Evolutionary conservation across 2,113 vertebrate genomes (phyloP), one percentile per base, ranked within the genome.

Genomic region (Budorcas taxicolor): DNA sequence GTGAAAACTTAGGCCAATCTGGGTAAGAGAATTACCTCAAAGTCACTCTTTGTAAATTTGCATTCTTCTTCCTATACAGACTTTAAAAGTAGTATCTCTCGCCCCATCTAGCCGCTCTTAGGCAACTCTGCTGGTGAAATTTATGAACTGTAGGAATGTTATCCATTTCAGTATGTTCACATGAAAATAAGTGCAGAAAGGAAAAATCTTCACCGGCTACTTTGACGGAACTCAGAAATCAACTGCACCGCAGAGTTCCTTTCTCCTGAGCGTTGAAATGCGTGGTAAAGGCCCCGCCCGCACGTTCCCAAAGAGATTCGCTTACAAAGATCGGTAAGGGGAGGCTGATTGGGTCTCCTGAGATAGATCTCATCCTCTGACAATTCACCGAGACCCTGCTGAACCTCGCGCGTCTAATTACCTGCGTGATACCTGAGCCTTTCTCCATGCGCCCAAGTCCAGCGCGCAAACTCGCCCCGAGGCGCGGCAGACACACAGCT

Each of bases 251-350:
- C 58, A 5, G 78, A 9, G 78, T 57, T 97, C 87, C 97, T 97
- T 97, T 97, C 98, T 83, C 92, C 96, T 2, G 84, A 94, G 98
- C 96, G 93, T 97, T 93, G 97, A 97, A 97, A 98, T 97, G 95
- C 97, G 95, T 98, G 98, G 98, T 98, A 98, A 98, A 98, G 97
- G 96, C 90, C 98, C 97, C 95, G 97, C 96, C 88, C 89, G 78
- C 92, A 87, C 60, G 98, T 98, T 98, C 98, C 98, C 98, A 98
- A 99, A 98, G 98, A 98, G 98, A 98, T 98, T 98, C 97, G 71
- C 98, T 99, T 98, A 98, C 98, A 98, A 96, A 98, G 98, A 96
- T 97, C 96, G 25, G 97, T 76, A 40, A 27, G 53, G 93, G 95
- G 97, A 97, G 94, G 96, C 97, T 96, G 95, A 93, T 97, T 97